Evolutionary conservation across 2,888 invertebrate species (phyloP), one percentile per base, ranked within the genome.

Genomic region (Prosapia bicincta): DNA sequence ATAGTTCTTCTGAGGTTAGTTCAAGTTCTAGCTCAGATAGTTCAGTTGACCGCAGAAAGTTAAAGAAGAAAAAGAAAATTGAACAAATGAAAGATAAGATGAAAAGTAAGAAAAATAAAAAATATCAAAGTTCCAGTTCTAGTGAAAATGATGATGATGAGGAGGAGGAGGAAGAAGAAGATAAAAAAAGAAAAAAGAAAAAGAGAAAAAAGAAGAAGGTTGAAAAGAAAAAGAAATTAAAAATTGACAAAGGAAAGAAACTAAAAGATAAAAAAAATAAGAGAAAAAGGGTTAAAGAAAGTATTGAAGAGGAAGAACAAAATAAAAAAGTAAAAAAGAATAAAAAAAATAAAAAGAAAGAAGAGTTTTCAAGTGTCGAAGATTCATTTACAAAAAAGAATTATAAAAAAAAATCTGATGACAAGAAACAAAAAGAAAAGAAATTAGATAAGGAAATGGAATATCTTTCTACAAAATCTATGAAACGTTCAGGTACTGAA

Each of bases 1-100:
- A 76, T 20, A 72, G 72, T 26, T 74, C 74, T 43, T 72, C 76
- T 66, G 78, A 77, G 0, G 76, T 76, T 5, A 76, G 77, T 65
- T 79, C 79, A 26, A 75, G 75, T 26, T 67, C 71, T 7, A 77
- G 76, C 75, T 77, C 78, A 30, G 76, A 79, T 26, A 75, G 78
- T 26, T 78, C 78, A 72, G 65, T 68, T 23, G 74, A 76, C 65
- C 66, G 54, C n/a, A 78, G 71, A 75, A 78, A 78, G 69, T 25
- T 68, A 23, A 77, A 65, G 30, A 78, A 76, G 38, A 79, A 78
- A 72, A 75, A 75, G 70, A 72, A 76, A 66, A 23, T 67, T 23
- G 78, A 79, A 28, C 78, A 78, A 43, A 54, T 68, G 26, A 75
- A 75, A 71, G 71, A 66, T 28, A 75, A 75, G 67, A 43, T 69